Conservation (phyloP, 2,797 vertebrate genomes). For the Spheniscus humboldti region DNA sequence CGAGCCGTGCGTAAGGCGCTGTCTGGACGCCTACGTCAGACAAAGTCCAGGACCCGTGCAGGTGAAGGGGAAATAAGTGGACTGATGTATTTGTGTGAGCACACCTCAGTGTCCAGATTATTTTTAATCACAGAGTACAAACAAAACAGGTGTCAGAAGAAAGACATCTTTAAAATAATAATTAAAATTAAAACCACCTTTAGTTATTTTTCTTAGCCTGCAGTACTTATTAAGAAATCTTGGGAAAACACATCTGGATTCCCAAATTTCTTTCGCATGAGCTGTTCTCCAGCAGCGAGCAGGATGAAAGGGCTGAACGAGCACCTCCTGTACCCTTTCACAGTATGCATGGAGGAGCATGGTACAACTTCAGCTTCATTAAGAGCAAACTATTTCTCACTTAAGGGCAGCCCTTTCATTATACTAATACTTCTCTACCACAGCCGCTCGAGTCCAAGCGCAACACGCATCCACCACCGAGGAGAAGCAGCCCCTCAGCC, state of each 20-base stretch:
- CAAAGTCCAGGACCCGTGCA: rapidly evolving
- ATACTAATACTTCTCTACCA: neutral
- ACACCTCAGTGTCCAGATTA: rapidly evolving
- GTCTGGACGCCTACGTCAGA: neutral
- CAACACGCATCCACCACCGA: neutral
- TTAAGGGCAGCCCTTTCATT: neutral
- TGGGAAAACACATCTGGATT: neutral
- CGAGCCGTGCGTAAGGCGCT: neutral
- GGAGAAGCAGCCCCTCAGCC: conserved; percentile 73
- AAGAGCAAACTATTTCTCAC: neutral
- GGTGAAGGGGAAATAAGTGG: neutral
- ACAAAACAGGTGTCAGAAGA: neutral
- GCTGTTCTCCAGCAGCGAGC: neutral
- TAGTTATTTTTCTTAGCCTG: neutral
- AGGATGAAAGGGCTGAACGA: neutral
- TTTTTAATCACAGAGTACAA: neutral
- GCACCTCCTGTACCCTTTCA: neutral
- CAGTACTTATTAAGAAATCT: neutral
- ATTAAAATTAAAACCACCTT: neutral
- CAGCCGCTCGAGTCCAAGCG: neutral
- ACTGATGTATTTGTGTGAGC: neutral
- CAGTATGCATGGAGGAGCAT: rapidly evolving
- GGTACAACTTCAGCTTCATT: neutral
- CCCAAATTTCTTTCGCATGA: neutral
- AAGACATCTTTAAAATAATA: neutral